A percentile compares a stretch with the other conserved stretches of the same genome.
Evolutionary conservation across 1,140 invertebrate genomes (phyloP).

Genomic region (Bombus soroeensis): DNA sequence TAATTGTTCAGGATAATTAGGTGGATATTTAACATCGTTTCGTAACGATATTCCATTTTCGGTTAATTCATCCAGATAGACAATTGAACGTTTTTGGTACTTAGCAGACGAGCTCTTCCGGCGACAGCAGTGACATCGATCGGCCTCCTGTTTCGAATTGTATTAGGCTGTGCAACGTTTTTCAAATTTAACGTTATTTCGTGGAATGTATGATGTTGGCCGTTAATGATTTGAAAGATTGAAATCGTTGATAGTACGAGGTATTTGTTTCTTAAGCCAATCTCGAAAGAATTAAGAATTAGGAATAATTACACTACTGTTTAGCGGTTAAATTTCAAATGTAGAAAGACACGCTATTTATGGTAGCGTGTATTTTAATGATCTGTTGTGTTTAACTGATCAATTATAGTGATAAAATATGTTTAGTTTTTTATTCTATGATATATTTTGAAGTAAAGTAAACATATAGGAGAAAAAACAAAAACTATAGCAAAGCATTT

Average conservation of each 20-base stretch:
- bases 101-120: slow-evolving; percentile 67
- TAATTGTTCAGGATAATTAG: slow-evolving; percentile 33
- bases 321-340: not conserved
- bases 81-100: slow-evolving; percentile 61
- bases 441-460: not conserved
- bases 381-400: too few relatives aligned
- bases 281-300: not conserved
- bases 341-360: not conserved
- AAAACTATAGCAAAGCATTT: slow-evolving; percentile 51
- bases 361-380: not conserved
- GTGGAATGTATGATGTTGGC: too few relatives aligned
- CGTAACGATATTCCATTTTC: slow-evolving; percentile 11
- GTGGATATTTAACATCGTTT: slow-evolving; percentile 22
- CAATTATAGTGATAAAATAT: not conserved
- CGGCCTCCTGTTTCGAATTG: not conserved
- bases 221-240: not conserved
- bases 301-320: not conserved
- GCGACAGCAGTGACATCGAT: slow-evolving; percentile 52
- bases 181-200: slow-evolving; percentile 21
- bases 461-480: not conserved
- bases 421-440: not conserved
- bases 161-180: not conserved
- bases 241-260: not conserved
- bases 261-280: not conserved
- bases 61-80: slow-evolving; percentile 39